These are phyloP conservation scores for Phrynocephalus versicolor DNA, from an alignment of 2,113 vertebrate species.

Conservation along the genomic window DNA sequence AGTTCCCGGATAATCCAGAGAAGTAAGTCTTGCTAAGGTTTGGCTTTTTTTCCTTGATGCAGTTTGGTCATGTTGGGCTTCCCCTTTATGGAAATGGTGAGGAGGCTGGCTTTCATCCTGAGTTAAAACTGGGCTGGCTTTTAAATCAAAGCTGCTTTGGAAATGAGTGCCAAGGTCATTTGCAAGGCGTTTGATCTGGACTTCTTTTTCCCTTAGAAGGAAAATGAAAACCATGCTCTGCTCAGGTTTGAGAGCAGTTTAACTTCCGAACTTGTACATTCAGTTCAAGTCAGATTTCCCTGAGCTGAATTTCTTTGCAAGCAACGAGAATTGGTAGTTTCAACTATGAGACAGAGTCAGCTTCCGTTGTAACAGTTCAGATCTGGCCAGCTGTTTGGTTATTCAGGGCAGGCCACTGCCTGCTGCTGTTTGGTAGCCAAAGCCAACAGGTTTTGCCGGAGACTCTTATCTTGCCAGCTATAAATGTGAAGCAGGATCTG, in stretches of 20 bases:
- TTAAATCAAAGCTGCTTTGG: not conserved
- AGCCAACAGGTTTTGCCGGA: not conserved
- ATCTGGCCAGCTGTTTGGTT: not conserved
- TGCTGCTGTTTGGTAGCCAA: not conserved
- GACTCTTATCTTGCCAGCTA: not conserved
- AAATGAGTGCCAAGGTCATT: not conserved
- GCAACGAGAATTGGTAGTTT: not conserved
- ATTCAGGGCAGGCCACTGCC: not conserved
- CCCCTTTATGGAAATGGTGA: too few species aligned
- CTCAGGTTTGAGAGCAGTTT: not conserved
- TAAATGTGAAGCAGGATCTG: constrained; percentile 1
- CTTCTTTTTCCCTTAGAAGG: not conserved
- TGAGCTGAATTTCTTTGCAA: not conserved
- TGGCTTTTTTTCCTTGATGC: not conserved
- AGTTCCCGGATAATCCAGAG: constrained; percentile 97
- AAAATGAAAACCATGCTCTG: not conserved
- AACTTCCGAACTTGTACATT: not conserved
- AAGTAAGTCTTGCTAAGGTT: constrained; percentile 79
- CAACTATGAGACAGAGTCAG: not conserved
- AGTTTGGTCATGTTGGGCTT: too few species aligned
- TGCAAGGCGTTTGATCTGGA: not conserved
- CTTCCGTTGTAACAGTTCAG: not conserved
- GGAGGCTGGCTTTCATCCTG: not conserved
- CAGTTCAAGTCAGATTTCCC: too few species aligned
- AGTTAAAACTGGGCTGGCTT: too few species aligned